Evolutionary conservation across 2,888 invertebrate species (phyloP).

Genomic region (Cylindroiulus punctatus): DNA sequence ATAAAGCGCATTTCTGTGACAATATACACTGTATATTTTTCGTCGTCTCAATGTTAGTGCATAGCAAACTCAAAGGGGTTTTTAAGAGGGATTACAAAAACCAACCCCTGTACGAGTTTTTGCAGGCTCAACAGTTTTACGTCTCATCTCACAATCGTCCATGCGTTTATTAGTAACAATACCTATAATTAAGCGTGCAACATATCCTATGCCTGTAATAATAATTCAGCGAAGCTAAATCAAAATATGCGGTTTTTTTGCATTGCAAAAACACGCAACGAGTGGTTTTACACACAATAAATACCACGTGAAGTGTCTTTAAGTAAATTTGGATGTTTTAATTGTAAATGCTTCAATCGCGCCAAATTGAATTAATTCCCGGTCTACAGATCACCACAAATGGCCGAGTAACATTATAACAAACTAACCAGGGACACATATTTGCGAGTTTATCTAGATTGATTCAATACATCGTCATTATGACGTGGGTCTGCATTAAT

Average conservation of each 20-base stretch:
- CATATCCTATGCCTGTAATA: background rate
- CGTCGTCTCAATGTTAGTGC: background rate
- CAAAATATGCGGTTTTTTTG: background rate
- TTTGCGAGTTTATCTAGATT: background rate
- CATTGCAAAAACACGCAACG: background rate
- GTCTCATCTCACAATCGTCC: background rate
- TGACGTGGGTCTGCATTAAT: too few species aligned
- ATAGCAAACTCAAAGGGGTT: background rate
- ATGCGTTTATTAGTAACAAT: slow-evolving; percentile 26
- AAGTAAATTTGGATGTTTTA: background rate
- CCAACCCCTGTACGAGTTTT: background rate
- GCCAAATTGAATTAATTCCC: background rate
- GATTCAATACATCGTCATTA: too few species aligned
- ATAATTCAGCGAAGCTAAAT: background rate
- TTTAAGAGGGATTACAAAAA: background rate
- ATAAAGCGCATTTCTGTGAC: background rate
- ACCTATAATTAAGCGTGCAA: background rate
- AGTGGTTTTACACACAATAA: background rate
- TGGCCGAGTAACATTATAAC: background rate
- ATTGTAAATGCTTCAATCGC: background rate
- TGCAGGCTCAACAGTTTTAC: background rate
- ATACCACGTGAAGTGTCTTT: background rate
- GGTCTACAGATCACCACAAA: background rate
- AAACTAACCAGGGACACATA: background rate
- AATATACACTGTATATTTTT: background rate